Base-by-base conservation (phyloP, 2,888 invertebrate genomes). In the Syritta pipiens region DNA sequence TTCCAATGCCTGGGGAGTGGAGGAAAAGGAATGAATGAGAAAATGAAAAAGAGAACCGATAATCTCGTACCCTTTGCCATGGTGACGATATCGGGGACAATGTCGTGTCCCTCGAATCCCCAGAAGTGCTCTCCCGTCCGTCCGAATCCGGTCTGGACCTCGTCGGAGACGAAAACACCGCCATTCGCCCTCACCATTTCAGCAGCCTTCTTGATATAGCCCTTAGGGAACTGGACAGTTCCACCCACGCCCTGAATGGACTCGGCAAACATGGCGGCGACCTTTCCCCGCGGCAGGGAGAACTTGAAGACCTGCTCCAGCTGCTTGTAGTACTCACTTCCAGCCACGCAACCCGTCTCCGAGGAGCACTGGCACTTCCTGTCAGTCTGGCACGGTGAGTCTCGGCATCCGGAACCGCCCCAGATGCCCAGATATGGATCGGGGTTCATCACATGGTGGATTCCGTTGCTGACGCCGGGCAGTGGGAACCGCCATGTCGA, bases 221-320 rank as follows among this genome's bases (percentile, higher is more conserved):
- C 93, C 86, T 93, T 95, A 0, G 99, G 97, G 86, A 93, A 98
- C 87, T 99, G 99, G 0, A 98, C 94, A 0, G 94, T 91, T 0
- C 99, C 99, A 9, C 98, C 98, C 4, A 97, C 95, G 10, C 99
- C 99, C 90, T 98, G 98, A 82, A 99, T 98, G 0, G 97, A 95
- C 88, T 99, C 99, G 0, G 96, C 96, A 86, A 98, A 95, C 87
- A 98, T 93, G 3, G 93, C 98, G 0, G 97, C 99, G 3, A 97
- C 91, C 59, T 91, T 91, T 17, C 93, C 93, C 69, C 93, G 92
- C 0, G 97, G 95, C 81, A 96, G 88, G 5, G 95, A 94, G 87
- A 94, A 94, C 71, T 92, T 91, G 83, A 98, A 91, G 3, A 94
- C 91, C 89, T 97, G 84, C 62, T 88, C 87, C 67, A 89, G 91